Conservation (phyloP, 1,140 invertebrate species). For the Agrypnia vestita region DNA sequence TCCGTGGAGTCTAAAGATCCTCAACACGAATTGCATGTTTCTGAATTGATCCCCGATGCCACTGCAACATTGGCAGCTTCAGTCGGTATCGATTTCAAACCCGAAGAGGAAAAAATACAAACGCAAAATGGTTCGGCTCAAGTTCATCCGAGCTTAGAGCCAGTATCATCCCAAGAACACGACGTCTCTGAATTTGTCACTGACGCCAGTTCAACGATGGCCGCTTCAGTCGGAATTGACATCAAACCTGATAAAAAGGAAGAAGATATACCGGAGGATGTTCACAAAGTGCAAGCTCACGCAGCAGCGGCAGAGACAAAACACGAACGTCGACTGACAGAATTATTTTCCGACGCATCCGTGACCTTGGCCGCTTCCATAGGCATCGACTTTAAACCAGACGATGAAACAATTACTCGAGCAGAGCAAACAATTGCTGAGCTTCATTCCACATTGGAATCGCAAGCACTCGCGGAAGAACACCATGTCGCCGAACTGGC, state of each 20-base stretch:
- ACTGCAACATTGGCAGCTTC: conserved; percentile 49
- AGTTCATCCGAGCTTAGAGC: not conserved
- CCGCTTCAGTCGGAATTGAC: conserved; percentile 53
- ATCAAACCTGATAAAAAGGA: conserved; percentile 47
- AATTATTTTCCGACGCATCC: conserved; percentile 53
- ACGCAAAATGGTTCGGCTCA: not conserved
- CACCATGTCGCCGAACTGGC: conserved; percentile 13
- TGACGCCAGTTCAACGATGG: conserved; percentile 48
- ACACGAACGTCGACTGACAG: conserved; percentile 46
- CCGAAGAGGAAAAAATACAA: conserved; percentile 14
- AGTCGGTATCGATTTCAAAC: conserved; percentile 47
- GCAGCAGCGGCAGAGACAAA: not conserved
- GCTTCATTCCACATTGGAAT: conserved; percentile 29
- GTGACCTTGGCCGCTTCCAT: conserved; percentile 53
- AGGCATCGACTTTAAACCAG: conserved; percentile 52
- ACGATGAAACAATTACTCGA: conserved; percentile 13
- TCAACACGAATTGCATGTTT: conserved; percentile 26
- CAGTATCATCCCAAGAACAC: not conserved
- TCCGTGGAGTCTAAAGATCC: not conserved
- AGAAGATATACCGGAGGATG: conserved; percentile 21
- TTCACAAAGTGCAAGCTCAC: conserved; percentile 14
- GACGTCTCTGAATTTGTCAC: conserved; percentile 34
- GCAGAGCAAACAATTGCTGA: conserved; percentile 34
- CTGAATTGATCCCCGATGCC: conserved; percentile 49
- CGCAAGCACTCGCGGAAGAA: not conserved